Conservation (phyloP, 2,797 vertebrate species). For the Lateolabrax maculatus region DNA sequence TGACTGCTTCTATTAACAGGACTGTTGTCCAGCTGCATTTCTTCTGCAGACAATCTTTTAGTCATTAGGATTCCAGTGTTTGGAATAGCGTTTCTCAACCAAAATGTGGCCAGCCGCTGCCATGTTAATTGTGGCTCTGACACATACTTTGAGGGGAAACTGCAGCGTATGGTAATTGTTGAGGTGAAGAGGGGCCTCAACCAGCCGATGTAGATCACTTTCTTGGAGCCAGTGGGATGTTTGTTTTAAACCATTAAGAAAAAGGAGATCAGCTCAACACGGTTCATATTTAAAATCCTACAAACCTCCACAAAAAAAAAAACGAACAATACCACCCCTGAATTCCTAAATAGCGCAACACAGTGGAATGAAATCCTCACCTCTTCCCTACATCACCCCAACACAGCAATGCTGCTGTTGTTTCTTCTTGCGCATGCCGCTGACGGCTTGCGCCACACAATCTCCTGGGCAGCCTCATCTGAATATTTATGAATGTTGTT, state of each 20-base stretch:
- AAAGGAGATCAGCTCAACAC: slow-evolving; percentile 49
- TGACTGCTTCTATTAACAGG: slow-evolving; percentile 27
- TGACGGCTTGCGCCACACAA: slow-evolving; percentile 57
- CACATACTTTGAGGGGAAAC: slow-evolving; percentile 51
- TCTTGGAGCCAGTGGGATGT: slow-evolving; percentile 51
- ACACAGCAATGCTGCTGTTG: slow-evolving; percentile 16
- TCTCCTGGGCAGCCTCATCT: slow-evolving; percentile 68
- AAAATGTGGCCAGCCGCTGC: slow-evolving; percentile 50
- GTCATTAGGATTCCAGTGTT: slow-evolving; percentile 46
- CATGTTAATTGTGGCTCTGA: slow-evolving; percentile 56
- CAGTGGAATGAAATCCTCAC: slow-evolving; percentile 27
- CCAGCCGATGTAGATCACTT: slow-evolving; percentile 27
- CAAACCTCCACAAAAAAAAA: slow-evolving; percentile 45
- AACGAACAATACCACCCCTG: slow-evolving; percentile 37
- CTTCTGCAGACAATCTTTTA: slow-evolving; percentile 36
- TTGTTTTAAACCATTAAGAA: slow-evolving; percentile 66
- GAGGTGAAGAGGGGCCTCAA: slow-evolving; percentile 60
- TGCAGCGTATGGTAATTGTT: slow-evolving; percentile 62
- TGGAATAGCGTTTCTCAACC: slow-evolving; percentile 23
- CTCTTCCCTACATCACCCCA: slow-evolving; percentile 37
- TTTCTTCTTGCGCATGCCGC: slow-evolving; percentile 38
- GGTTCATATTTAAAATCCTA: slow-evolving; percentile 68
- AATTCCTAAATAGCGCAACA: slow-evolving; percentile 43
- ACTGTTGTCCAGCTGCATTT: slow-evolving; percentile 33
- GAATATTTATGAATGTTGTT: slow-evolving; percentile 84